phyloP scores from a whole-genome alignment of 2,113 vertebrate species.

The Chitala chitala region DNA sequence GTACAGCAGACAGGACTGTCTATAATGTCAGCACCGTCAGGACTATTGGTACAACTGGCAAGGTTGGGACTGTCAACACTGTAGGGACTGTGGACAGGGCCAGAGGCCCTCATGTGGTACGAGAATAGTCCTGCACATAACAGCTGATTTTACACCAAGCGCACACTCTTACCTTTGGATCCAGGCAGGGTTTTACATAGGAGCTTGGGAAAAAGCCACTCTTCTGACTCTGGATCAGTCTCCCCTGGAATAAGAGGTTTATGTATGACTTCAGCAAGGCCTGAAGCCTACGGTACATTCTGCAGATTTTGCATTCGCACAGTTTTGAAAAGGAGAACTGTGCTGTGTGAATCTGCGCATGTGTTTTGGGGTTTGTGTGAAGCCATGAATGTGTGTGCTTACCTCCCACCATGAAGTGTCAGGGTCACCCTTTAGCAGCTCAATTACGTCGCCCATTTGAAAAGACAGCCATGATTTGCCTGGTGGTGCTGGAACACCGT shows the following conservation, averaged over 20 bases:
- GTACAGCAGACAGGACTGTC: not conserved
- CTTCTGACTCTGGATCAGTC: slow-evolving; percentile 79
- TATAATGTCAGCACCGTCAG: no score
- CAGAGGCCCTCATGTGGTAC: no score
- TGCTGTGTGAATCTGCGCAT: not conserved
- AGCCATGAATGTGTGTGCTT: slow-evolving; percentile 11
- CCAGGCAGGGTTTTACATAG: slow-evolving; percentile 86
- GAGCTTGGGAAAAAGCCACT: slow-evolving; percentile 87
- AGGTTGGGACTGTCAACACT: not conserved
- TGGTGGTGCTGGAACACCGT: slow-evolving; percentile 74
- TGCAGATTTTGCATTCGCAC: not conserved
- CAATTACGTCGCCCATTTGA: slow-evolving; percentile 84
- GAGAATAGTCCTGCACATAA: no score
- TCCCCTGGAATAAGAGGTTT: slow-evolving; percentile 64
- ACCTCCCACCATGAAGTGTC: slow-evolving; percentile 96
- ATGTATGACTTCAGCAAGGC: not conserved
- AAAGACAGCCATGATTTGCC: slow-evolving; percentile 80
- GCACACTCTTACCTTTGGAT: slow-evolving; percentile 81
- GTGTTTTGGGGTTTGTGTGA: not conserved
- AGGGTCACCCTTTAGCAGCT: slow-evolving; percentile 86
- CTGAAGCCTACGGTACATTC: no score
- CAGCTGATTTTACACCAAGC: no score
- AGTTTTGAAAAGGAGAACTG: not conserved
- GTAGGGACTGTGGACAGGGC: not conserved
- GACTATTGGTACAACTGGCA: no score